Conservation (phyloP, 2,888 invertebrate genomes). For the Hyposoter dolosus region DNA sequence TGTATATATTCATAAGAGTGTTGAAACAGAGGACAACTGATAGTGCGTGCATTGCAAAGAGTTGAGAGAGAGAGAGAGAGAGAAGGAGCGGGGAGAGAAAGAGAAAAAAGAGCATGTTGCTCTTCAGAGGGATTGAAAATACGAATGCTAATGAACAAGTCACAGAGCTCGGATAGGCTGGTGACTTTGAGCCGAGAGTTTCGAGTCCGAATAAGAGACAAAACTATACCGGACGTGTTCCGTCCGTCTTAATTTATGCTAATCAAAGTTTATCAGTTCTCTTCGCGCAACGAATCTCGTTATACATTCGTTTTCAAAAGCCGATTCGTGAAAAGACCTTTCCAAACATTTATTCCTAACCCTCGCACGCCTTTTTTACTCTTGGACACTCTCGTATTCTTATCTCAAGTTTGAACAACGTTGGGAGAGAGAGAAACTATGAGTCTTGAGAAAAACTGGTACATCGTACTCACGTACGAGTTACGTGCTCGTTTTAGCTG, state of each 20-base stretch:
- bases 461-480: slow-evolving; percentile 28
- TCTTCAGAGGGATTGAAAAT: slow-evolving; percentile 77
- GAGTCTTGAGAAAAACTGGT: slow-evolving; percentile 10
- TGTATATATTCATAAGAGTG: slow-evolving; percentile 35
- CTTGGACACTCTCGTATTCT: background rate
- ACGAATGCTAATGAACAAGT: slow-evolving; percentile 82
- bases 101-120: slow-evolving; percentile 34
- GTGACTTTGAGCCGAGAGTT: slow-evolving; percentile 72
- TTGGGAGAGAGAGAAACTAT: slow-evolving; percentile 14
- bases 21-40: slow-evolving; percentile 14
- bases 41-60: slow-evolving; percentile 30
- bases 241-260: slow-evolving; percentile 83
- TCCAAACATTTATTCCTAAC: background rate
- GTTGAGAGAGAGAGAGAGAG: background rate
- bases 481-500: slow-evolving; percentile 17
- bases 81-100: slow-evolving; percentile 16
- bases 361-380: background rate
- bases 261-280: slow-evolving; percentile 83
- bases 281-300: slow-evolving; percentile 65
- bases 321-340: slow-evolving; percentile 9
- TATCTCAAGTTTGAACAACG: background rate
- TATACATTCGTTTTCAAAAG: slow-evolving; percentile 76
- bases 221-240: slow-evolving; percentile 80
- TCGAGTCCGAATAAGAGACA: slow-evolving; percentile 23
- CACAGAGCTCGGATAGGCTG: slow-evolving; percentile 82